Evolutionary conservation across 2,113 vertebrate species (phyloP).

Genomic region (Psittacara wagleri): DNA sequence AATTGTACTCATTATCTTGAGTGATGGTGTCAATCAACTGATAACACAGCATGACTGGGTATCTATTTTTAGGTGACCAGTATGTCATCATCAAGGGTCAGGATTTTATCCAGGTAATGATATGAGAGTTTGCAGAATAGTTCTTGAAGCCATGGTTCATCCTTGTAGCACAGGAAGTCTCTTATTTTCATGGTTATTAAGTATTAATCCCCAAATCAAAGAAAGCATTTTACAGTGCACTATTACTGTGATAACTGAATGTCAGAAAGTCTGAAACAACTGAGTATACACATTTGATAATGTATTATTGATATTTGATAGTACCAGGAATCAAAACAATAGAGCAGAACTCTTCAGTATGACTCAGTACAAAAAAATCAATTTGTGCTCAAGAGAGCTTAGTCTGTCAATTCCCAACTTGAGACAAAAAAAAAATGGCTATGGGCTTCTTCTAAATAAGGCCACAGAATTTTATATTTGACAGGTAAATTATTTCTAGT

Average conservation of each 20-base stretch:
- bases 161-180: background rate
- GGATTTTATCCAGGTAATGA: background rate
- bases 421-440: background rate
- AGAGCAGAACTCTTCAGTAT: background rate
- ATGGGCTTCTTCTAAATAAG: background rate
- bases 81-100: background rate
- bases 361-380: background rate
- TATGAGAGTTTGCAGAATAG: background rate
- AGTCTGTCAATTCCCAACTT: background rate
- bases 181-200: background rate
- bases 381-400: background rate
- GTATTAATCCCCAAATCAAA: background rate
- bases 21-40: background rate
- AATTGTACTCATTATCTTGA: background rate
- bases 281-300: background rate
- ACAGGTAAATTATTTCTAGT: background rate
- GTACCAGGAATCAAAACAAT: background rate
- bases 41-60: background rate
- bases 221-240: background rate
- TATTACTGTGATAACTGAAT: background rate
- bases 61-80: background rate
- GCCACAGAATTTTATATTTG: background rate
- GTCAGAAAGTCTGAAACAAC: background rate
- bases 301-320: background rate
- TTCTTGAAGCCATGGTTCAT: background rate